Evolutionary conservation across 2,888 invertebrate genomes (phyloP).

Genomic region (Ctena decussata): DNA sequence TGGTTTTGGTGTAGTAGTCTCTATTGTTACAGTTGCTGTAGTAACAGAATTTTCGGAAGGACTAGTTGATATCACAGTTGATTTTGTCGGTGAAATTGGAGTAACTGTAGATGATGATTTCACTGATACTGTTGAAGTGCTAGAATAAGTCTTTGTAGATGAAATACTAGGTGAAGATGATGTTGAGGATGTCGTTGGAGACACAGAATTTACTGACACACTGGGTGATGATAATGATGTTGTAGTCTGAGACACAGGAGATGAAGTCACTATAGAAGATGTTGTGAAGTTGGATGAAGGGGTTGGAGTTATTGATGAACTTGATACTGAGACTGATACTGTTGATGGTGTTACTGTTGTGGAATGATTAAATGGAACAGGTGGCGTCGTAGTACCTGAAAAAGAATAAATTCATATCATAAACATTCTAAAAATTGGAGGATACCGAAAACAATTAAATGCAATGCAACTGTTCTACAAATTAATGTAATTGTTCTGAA

Average conservation of each 20-base stretch:
- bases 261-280: background rate
- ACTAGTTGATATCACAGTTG: conserved; percentile 21
- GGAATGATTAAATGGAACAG: background rate
- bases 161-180: background rate
- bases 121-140: background rate
- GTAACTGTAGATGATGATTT: background rate
- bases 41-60: background rate
- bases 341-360: conserved; percentile 6
- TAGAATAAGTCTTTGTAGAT: background rate
- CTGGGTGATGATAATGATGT: conserved; percentile 7
- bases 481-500: too few relatives aligned
- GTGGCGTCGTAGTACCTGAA: background rate
- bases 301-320: background rate
- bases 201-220: too few relatives aligned
- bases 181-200: background rate
- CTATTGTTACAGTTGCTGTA: conserved; percentile 20
- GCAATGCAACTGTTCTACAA: too few relatives aligned
- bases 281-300: conserved; percentile 8
- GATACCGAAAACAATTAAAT: too few relatives aligned
- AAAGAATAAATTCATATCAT: too few relatives aligned
- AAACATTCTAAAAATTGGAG: too few relatives aligned
- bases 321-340: conserved; percentile 2
- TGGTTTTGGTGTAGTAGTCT: conserved; percentile 9
- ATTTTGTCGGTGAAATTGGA: background rate
- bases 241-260: background rate